Conservation (phyloP, 2,888 invertebrate species). For the Pristionchus japonicus region DNA sequence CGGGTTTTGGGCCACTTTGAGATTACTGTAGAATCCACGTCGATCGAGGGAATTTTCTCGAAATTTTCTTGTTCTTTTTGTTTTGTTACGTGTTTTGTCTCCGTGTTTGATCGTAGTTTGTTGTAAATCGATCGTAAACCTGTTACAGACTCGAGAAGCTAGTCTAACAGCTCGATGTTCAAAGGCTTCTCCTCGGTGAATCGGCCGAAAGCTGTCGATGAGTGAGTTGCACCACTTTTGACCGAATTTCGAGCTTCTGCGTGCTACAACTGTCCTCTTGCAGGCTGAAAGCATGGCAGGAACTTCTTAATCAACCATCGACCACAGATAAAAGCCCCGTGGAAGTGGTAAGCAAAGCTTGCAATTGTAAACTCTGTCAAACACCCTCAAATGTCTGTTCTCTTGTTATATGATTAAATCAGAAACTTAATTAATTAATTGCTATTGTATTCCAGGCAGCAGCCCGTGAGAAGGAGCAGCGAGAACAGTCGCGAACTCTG, state of each 20-base stretch:
- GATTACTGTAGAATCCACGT: background rate
- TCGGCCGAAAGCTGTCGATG: background rate
- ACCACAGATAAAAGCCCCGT: background rate
- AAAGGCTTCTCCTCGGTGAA: background rate
- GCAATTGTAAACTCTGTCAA: too few species aligned
- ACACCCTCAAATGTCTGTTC: too few species aligned
- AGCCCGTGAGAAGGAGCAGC: background rate
- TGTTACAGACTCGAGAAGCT: background rate
- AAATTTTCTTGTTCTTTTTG: background rate
- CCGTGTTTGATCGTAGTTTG: background rate
- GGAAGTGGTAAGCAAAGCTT: background rate
- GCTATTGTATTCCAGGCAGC: background rate
- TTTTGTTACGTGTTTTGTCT: background rate
- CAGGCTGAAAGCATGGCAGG: background rate
- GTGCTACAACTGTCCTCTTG: background rate
- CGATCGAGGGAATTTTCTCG: background rate
- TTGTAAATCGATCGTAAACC: background rate
- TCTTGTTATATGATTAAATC: too few species aligned
- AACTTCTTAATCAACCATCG: background rate
- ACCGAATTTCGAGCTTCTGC: background rate
- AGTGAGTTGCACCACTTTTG: background rate
- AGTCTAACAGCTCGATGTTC: background rate
- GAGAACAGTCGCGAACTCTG: background rate
- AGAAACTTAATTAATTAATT: too few species aligned
- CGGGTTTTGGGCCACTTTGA: background rate